Base-by-base conservation (phyloP, 2,888 invertebrate genomes). In the Napeogenes sylphis region DNA sequence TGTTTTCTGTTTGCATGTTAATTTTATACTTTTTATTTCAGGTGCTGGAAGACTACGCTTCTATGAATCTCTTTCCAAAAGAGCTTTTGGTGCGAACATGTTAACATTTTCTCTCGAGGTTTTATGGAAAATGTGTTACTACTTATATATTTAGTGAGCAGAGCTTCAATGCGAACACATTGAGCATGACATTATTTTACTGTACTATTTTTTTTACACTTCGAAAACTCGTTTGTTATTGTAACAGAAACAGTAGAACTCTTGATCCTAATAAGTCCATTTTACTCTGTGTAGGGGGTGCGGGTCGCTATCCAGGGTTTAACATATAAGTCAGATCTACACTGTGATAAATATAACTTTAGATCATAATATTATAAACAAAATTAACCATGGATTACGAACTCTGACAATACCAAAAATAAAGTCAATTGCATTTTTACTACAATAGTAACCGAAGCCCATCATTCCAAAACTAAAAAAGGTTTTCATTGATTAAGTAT, bases 1-100 rank as follows among this genome's bases (percentile, higher is more conserved):
- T 14, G 61, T 30, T 38, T 4, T 54, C n/a, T 21, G 21, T 10
- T 56, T 2, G 2, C 21, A 13, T 45, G 33, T 60, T 4, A 4
- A 10, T 53, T 56, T 14, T 55, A 38, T 56, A 12, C 8, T 42
- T 42, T 64, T 73, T 56, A 73, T 77, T 83, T 0, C 87, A 95
- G 93, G 93, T 97, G 62, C 85, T 97, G 35, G 92, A 95, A 71
- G 97, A 97, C 85, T 97, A 95, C 77, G 92, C 94, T 57, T 87
- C 92, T 54, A 95, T 96, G 94, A 94, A 95, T 74, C 92, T 97
- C 67, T 97, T 97, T 83, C 97, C 97, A 2, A 92, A 92, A 78
- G 94, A 94, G 59, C 88, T 95, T 70, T 82, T 92, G 38, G 89
- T 92, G 79, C 93, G 90, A 93, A 78, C 74, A 63, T 63, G 56